Base-by-base conservation (phyloP, 1,140 invertebrate species). In the Procambarus clarkii region DNA sequence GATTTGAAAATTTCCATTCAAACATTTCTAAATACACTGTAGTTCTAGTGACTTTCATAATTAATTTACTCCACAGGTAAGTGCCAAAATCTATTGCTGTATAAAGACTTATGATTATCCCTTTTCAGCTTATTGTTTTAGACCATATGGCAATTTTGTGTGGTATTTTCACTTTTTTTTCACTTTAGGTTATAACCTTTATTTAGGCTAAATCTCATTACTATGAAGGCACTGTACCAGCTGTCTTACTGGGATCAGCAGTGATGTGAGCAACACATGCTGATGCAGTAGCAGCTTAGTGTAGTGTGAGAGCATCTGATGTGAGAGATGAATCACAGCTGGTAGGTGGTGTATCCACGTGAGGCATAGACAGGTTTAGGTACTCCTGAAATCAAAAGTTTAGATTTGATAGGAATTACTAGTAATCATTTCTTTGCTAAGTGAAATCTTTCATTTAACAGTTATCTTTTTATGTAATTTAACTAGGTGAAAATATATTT, bases 261-360 rank as follows among this genome's bases (percentile, higher is more conserved):
- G 50, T 5, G 18, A 4, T 64, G 21, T 4, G 13, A 18, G 18
- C 13, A 18, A 64, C 21, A 21, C 18, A 13, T 18, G 60, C 4
- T 69, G 64, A 11, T 69, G 64, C 64, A 8, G 15, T 2, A 69
- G 18, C 5, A 74, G 46, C 50, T 82, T 45, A 82, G 50, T 58
- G 24, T 21, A n/a, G 46, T 76, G 83, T 88, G 44, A 88, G 34
- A 34, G 78, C 86, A 45, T 88, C 86, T 13, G 86, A 88, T 0
- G 77, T 88, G 34, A 80, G 86, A 45, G 86, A 86, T 8, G 92
- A 92, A 79, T 97, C 97, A 93, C 96, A 96, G 93, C 97, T 98
- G 45, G 97, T 98, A 0, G 97, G 97, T 34, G 97, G 97, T n/a
- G 97, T 98, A 34, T 74, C 69, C 69, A 74, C 5, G 7, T 82